These are phyloP conservation scores for Gavialis gangeticus DNA, from an alignment of 2,113 vertebrate species.

Conservation along the genomic window DNA sequence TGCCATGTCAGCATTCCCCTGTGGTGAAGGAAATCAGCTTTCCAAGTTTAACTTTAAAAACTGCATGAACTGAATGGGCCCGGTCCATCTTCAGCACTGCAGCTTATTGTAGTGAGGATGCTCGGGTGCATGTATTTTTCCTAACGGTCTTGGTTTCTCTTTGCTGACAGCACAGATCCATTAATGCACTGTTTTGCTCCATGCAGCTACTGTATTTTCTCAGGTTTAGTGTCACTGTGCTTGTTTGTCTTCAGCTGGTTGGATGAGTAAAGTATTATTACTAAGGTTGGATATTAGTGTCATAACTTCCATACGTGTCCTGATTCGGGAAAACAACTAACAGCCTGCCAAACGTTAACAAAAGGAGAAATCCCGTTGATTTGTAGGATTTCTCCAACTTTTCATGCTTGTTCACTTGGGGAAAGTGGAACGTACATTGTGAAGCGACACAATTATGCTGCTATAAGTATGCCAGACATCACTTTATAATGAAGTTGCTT, in stretches of 20 bases:
- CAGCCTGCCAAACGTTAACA: not conserved
- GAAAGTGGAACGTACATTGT: not conserved
- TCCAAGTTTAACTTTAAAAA: not conserved
- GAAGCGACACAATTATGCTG: not conserved
- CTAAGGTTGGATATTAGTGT: not conserved
- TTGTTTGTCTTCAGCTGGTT: not conserved
- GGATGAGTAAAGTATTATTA: not conserved
- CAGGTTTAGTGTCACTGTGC: not conserved
- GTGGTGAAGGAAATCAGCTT: not conserved
- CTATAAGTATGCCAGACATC: not conserved
- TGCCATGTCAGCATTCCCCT: not conserved
- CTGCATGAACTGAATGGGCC: not conserved
- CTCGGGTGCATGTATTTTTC: not conserved
- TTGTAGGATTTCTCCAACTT: not conserved
- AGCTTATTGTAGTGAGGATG: not conserved
- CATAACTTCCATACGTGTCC: not conserved
- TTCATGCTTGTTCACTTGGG: not conserved
- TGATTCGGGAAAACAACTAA: not conserved
- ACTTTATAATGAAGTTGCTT: not conserved
- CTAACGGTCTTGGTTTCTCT: not conserved
- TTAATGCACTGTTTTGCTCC: not conserved
- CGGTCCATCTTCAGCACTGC: not conserved
- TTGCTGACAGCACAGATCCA: not conserved
- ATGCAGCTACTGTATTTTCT: not conserved
- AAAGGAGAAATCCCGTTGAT: not conserved